Base-by-base conservation (phyloP, 2,113 vertebrate genomes). In the Gymnogyps californianus region DNA sequence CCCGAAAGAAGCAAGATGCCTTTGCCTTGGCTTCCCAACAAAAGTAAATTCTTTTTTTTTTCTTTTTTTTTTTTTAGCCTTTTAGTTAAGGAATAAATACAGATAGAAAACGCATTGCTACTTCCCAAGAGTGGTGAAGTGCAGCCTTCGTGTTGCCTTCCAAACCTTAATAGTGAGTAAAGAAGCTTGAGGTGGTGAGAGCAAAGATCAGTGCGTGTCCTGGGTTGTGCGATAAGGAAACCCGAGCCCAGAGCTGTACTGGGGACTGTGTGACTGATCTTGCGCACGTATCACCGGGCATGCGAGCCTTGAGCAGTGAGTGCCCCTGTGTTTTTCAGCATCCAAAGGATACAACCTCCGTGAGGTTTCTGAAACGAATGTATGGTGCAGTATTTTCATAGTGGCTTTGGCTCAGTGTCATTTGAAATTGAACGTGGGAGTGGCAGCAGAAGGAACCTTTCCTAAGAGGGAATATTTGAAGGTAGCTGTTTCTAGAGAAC, bases 11-110 rank as follows among this genome's bases (percentile, higher is more conserved):
- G 95, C 99, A 99, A 96, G 99, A 99, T 46, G 55, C 97, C 64
- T 99, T 99, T 65, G 99, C 99, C 3, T 91, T 99, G 94, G 95
- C 97, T 82, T 99, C 99, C 4, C 99, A 99, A 40, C 98, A 98
- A 13, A 99, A 99, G 99, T 99, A 98, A 98, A 77, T 69, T 9
- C 2, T 4, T 3, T 29, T 26, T 15, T 18, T 64, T 19, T 25
- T 21, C 25, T 10, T 4, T 47, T n/a, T 51, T 31, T 47, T 34
- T 29, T 31, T 38, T 38, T 21, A 59, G 66, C 4, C 9, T 81
- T 87, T 81, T 74, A n/a, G 6, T 84, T 75, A 66, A 83, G 10
- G 52, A 57, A 19, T 65, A 86, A 78, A 44, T 40, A 52, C 59
- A 67, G 25, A 13, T 22, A 22, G 22, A 55, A 71, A 57, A 29